Conservation (phyloP, 2,888 invertebrate species). For the Teleogryllus oceanicus region DNA sequence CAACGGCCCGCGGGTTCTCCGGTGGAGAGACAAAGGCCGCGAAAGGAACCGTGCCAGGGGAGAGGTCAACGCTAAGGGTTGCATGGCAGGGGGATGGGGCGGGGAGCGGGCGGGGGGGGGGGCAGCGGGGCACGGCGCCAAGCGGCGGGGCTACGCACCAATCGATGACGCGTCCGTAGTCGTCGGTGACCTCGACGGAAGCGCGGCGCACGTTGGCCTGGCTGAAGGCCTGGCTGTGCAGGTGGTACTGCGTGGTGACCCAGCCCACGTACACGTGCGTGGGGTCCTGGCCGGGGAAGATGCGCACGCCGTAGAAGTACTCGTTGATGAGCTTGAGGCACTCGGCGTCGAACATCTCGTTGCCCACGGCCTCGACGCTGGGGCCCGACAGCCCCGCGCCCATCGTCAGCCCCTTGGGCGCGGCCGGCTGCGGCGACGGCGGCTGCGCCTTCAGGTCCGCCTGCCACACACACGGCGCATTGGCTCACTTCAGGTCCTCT, state of each 20-base stretch:
- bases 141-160: slow-evolving; percentile 53
- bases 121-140: too few relatives aligned
- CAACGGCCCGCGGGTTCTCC: too few relatives aligned
- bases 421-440: slow-evolving; percentile 61
- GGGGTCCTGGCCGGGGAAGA: slow-evolving; percentile 94
- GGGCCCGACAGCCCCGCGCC: slow-evolving; percentile 54
- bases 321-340: slow-evolving; percentile 92
- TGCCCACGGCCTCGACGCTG: slow-evolving; percentile 74
- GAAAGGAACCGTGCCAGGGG: neutral
- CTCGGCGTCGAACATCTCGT: slow-evolving; percentile 82
- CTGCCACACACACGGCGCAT: slow-evolving; percentile 43
- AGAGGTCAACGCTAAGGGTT: neutral
- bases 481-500: too few relatives aligned
- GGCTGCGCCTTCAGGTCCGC: slow-evolving; percentile 60
- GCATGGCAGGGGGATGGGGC: neutral
- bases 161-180: slow-evolving; percentile 72
- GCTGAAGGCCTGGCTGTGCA: slow-evolving; percentile 87
- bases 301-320: slow-evolving; percentile 85
- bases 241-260: slow-evolving; percentile 97
- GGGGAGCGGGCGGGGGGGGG: too few relatives aligned
- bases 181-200: slow-evolving; percentile 75
- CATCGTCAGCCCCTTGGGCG: slow-evolving; percentile 66
- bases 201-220: slow-evolving; percentile 79
- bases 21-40: neutral
- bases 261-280: slow-evolving; percentile 95